Evolutionary conservation across 2,797 vertebrate genomes (phyloP).

Genomic region (Mallotus villosus): DNA sequence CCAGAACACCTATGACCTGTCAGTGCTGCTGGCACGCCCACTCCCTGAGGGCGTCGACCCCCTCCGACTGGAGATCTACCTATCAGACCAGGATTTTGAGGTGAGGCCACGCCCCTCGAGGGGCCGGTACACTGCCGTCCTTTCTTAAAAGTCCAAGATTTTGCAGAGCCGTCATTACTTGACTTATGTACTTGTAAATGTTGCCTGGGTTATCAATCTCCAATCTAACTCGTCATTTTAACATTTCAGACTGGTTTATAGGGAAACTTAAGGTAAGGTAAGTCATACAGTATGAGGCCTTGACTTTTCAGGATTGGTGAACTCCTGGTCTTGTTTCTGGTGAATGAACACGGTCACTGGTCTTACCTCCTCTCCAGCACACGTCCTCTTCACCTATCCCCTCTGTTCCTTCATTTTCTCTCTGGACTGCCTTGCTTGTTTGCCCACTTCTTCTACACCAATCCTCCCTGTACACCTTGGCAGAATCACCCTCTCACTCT

Average conservation of each 20-base stretch:
- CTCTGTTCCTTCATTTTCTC: not conserved
- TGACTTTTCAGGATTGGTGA: not conserved
- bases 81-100: conserved; percentile 93
- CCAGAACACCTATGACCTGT: conserved; percentile 87
- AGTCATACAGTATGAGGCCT: conserved; percentile 8
- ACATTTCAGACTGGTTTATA: conserved; percentile 64
- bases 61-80: conserved; percentile 93
- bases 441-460: not conserved
- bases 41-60: conserved; percentile 95
- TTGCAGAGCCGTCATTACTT: not conserved
- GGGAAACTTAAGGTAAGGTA: conserved; percentile 69
- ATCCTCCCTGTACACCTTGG: not conserved
- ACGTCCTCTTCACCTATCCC: not conserved
- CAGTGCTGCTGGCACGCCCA: conserved; percentile 86
- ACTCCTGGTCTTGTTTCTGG: not conserved
- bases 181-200: not conserved
- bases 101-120: conserved; percentile 64
- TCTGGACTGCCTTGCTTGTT: not conserved
- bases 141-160: too few relatives aligned
- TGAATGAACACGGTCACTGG: conserved; percentile 9
- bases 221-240: conserved; percentile 59
- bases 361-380: not conserved
- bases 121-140: not conserved
- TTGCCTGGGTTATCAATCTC: not conserved
- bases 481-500: not conserved